Base-by-base conservation (phyloP, 2,888 invertebrate species). In the Marronus borbonicus region DNA sequence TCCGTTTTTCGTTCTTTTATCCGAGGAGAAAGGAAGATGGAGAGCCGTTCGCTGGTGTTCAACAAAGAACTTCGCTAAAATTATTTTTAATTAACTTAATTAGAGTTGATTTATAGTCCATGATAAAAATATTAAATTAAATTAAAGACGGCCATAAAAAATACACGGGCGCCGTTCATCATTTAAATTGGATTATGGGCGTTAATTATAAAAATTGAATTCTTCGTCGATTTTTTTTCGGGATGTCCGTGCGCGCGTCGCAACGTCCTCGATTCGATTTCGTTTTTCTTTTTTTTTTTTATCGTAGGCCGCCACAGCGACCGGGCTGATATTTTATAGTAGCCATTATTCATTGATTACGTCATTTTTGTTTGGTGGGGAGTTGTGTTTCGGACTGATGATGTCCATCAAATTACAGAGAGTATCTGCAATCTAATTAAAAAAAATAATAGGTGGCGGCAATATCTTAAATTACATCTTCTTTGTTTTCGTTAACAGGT, bases 41-140 rank as follows among this genome's bases (percentile, higher is more conserved):
- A 44, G n/a, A 5, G 36, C 14, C 5, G 44, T 8, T 14, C 36
- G 65, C 1, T 14, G 12, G n/a, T 24, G 65, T 10, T 28, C 20
- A 20, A 84, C 85, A 84, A 85, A 84, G 85, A 85, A 85, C 84
- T 85, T 85, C 84, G 87, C 86, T 85, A 85, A 87, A 88, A 88
- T 88, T 87, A 88, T 87, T 88, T 89, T 88, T 84, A 85, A 85
- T 85, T 85, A 85, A 85, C 81, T 85, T 84, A 85, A 83, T 83
- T 83, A 83, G 82, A 83, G 82, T 83, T 83, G 83, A 83, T 83
- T 83, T 83, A 83, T 83, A 83, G 83, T 82, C 82, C 81, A 81
- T 81, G 83, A 83, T 83, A 83, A 83, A 88, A 89, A 89, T 88
- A 88, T 87, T 87, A 87, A 88, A 88, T 88, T 87, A 87, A 88